A percentile compares a stretch with the other conserved stretches of the same genome.
These are phyloP conservation scores for Lamproptera curius DNA, from an alignment of 2,888 invertebrate species.

Conservation along the genomic window DNA sequence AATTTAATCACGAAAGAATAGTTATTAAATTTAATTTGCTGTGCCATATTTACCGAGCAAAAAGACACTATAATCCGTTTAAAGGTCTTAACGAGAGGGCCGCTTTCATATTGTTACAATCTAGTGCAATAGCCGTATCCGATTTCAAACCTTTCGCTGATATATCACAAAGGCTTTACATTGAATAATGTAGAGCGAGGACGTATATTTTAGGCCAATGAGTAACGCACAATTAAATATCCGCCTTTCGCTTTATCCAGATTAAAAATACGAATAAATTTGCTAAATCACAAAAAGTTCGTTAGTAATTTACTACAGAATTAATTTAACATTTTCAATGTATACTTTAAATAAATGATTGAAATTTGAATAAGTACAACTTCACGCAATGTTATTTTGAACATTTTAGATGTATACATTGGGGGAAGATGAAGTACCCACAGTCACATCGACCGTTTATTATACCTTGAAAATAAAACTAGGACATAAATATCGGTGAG, in stretches of 20 bases:
- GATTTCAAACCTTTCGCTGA: background rate
- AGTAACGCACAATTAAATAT: background rate
- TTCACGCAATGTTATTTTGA: too few relatives aligned
- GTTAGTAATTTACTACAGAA: too few relatives aligned
- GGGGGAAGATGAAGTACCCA: constrained; percentile 83
- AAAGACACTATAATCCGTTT: too few relatives aligned
- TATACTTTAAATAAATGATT: too few relatives aligned
- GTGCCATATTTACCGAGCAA: too few relatives aligned
- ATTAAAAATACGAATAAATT: too few relatives aligned
- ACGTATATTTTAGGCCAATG: background rate
- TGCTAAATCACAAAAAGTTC: too few relatives aligned
- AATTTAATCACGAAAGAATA: too few relatives aligned
- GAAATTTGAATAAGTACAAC: too few relatives aligned
- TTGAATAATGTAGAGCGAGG: background rate
- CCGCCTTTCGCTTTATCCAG: too few relatives aligned
- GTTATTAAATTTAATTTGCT: too few relatives aligned
- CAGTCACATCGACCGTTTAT: constrained; percentile 80
- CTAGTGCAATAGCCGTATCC: background rate
- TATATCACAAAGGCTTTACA: constrained; percentile 1
- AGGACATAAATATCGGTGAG: constrained; percentile 50
- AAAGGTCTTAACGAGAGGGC: background rate
- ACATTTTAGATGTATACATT: constrained; percentile 76
- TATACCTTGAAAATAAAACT: constrained; percentile 74
- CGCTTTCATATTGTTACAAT: background rate
- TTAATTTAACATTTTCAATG: too few relatives aligned